Base-by-base conservation (phyloP, 2,797 vertebrate species). In the Australoheros facetus region DNA sequence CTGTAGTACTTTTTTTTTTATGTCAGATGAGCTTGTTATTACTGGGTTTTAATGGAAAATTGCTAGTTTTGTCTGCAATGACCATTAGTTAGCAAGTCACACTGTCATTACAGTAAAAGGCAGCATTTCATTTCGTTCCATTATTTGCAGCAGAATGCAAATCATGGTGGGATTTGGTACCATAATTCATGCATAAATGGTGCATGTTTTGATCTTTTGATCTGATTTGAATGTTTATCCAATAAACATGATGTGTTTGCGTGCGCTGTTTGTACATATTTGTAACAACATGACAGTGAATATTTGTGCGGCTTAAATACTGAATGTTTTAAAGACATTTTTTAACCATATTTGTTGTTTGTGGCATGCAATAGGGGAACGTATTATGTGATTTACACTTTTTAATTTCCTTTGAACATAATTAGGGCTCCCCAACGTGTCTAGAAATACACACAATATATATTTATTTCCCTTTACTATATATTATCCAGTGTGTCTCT, bases 131-230 rank as follows among this genome's bases (percentile, higher is more conserved):
- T 75, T 80, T 56, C 3, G 62, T 79, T 64, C 72, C 62, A 84
- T 86, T 88, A 86, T 82, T 80, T 84, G 79, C 62, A 48, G 72
- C 21, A 39, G 84, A 83, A 85, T 84, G 84, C 73, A 86, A 89
- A 85, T 82, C 13, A 42, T 19, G 28, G 39, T 72, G 54, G 30
- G 71, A 54, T 73, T 82, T 82, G 45, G 26, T 70, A 45, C 37
- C 71, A 75, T 77, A 60, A 89, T 84, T 80, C 75, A 81, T 79
- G 78, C 59, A 81, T 81, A 82, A 85, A 83, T 73, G 59, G 37
- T 39, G 28, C 59, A 48, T 71, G 75, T 81, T 85, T 89, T 83
- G 85, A 81, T 84, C 75, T 77, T 89, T 85, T 85, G 77, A 89
- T 86, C 53, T 76, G 75, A 83, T 88, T 87, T 32, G 6, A 66